phyloP scores from a whole-genome alignment of 2,797 vertebrate genomes.

The Macroramphosus scolopax region DNA sequence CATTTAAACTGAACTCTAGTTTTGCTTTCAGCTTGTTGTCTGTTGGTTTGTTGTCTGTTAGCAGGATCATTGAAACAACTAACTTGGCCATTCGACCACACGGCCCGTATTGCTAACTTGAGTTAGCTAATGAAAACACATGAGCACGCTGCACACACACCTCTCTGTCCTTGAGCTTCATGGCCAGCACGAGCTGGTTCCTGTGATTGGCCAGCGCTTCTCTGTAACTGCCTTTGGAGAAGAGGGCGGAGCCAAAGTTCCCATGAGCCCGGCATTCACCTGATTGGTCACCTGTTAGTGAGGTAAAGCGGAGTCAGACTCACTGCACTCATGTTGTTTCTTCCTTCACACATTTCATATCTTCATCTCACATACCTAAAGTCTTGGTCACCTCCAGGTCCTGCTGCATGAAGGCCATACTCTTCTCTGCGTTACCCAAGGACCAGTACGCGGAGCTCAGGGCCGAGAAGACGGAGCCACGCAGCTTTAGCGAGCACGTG shows the following conservation, averaged over 20 bases:
- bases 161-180: slow-evolving; percentile 98
- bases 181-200: slow-evolving; percentile 94
- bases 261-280: slow-evolving; percentile 95
- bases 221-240: slow-evolving; percentile 94
- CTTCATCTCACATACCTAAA: slow-evolving; percentile 54
- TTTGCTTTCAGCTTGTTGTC: too few species aligned
- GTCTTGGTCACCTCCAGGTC: slow-evolving; percentile 97
- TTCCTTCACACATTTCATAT: too few species aligned
- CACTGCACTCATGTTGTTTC: too few species aligned
- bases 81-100: too few species aligned
- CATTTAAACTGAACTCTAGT: too few species aligned
- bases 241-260: slow-evolving; percentile 96
- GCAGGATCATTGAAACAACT: too few species aligned
- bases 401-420: slow-evolving; percentile 94
- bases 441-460: slow-evolving; percentile 97
- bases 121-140: not conserved
- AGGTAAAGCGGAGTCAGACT: too few species aligned
- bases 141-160: slow-evolving; percentile 24
- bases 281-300: slow-evolving; percentile 87
- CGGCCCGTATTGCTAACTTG: too few species aligned
- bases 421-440: slow-evolving; percentile 90
- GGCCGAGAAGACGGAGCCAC: slow-evolving; percentile 93
- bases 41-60: too few species aligned
- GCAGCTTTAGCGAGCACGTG: slow-evolving; percentile 94
- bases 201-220: slow-evolving; percentile 96